Conservation (phyloP, 2,113 vertebrate species). For the Chitala chitala region DNA sequence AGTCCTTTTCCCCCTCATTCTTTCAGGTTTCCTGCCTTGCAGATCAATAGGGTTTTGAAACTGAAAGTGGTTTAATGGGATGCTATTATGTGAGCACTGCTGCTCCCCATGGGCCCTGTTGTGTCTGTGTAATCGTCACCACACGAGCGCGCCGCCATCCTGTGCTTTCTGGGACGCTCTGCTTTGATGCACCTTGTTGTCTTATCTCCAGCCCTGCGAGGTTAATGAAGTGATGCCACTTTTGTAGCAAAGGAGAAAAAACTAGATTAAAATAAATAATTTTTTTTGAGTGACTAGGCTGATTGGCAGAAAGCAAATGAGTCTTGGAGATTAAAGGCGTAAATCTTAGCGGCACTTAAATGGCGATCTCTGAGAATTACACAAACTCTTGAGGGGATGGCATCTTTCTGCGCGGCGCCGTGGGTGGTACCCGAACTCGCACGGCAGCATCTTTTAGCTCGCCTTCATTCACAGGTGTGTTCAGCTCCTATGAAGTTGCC, state of each 20-base stretch:
- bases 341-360: slow-evolving; percentile 18
- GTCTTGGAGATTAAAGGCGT: slow-evolving; percentile 23
- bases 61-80: slow-evolving; percentile 15
- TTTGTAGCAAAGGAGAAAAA: slow-evolving; percentile 3
- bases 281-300: neutral
- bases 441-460: slow-evolving; percentile 7
- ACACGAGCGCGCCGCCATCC: neutral
- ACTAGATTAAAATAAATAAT: neutral
- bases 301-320: slow-evolving; percentile 27
- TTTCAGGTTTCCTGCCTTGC: slow-evolving; percentile 19
- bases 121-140: slow-evolving; percentile 11
- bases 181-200: slow-evolving; percentile 34
- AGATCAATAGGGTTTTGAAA: slow-evolving; percentile 27
- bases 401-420: neutral
- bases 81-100: slow-evolving; percentile 8
- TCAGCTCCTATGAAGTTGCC: neutral
- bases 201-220: slow-evolving; percentile 27
- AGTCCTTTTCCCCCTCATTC: slow-evolving; percentile 12
- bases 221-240: slow-evolving; percentile 31
- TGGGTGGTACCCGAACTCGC: neutral
- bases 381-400: neutral
- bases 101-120: neutral
- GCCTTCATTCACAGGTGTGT: neutral
- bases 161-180: neutral
- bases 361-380: slow-evolving; percentile 14